These are phyloP conservation scores for Microctonus aethiopoides DNA, from an alignment of 2,888 invertebrate genomes.

Conservation along the genomic window DNA sequence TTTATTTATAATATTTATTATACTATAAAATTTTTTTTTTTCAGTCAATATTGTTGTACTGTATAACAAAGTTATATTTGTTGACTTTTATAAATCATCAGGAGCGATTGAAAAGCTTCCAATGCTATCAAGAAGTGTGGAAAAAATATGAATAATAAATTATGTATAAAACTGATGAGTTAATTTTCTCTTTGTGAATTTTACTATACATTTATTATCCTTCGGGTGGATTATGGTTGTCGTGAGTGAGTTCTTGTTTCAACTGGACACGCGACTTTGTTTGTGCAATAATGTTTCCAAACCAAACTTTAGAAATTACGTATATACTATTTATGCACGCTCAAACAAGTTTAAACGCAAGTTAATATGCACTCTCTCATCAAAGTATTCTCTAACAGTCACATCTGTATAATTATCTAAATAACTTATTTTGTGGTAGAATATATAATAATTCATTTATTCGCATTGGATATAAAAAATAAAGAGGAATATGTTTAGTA, in stretches of 20 bases:
- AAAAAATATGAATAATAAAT: neutral
- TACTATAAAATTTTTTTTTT: too few species aligned
- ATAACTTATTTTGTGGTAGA: neutral
- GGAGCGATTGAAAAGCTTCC: constrained; percentile 1
- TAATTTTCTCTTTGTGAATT: neutral
- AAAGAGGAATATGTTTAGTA: neutral
- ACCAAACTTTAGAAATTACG: neutral
- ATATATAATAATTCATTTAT: neutral
- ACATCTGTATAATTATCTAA: neutral
- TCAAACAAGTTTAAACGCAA: too few species aligned
- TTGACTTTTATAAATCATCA: neutral
- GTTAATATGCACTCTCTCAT: too few species aligned
- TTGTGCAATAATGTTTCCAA: neutral
- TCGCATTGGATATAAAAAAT: neutral
- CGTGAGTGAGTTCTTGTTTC: neutral
- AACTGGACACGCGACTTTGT: neutral
- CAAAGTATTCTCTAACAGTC: neutral
- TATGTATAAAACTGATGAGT: neutral
- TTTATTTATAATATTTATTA: neutral
- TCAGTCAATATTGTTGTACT: too few species aligned
- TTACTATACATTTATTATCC: neutral
- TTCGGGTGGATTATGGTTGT: neutral
- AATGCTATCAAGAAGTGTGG: neutral
- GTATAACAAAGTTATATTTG: constrained; percentile 10
- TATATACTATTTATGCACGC: too few species aligned